These are phyloP conservation scores for Mus spicilegus DNA, from an alignment of 2,113 vertebrate species.

Conservation along the genomic window DNA sequence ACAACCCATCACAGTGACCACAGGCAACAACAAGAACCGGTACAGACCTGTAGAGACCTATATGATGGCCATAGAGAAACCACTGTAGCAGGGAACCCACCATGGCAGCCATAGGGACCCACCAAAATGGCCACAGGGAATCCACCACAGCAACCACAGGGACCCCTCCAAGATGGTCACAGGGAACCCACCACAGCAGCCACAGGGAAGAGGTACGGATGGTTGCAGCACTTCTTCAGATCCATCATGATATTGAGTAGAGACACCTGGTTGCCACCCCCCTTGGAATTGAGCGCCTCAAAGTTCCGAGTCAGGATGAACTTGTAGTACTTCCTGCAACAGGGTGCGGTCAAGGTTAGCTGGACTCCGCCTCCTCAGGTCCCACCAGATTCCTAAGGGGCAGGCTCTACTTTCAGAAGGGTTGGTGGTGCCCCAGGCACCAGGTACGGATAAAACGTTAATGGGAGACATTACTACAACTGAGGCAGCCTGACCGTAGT, in stretches of 20 bases:
- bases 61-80: neutral
- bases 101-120: constrained; percentile 87
- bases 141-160: constrained; percentile 87
- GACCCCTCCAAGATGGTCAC: constrained; percentile 84
- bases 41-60: neutral
- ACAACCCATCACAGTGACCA: neutral
- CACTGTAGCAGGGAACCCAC: constrained; percentile 84
- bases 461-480: no score
- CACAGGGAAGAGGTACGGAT: constrained; percentile 97
- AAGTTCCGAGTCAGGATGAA: constrained; percentile 98
- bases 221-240: constrained; percentile 99
- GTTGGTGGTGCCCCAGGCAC: neutral
- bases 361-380: neutral
- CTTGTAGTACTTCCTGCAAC: constrained; percentile 98
- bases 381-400: fast-evolving
- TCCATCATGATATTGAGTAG: constrained; percentile 99
- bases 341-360: neutral
- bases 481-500: neutral
- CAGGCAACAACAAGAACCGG: neutral
- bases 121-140: fast-evolving
- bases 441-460: neutral
- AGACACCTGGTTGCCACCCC: constrained; percentile 98
- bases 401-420: neutral
- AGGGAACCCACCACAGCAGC: constrained; percentile 88
- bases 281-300: constrained; percentile 98